These are phyloP conservation scores for Drosophila kurseongensis DNA, from an alignment of 1,140 invertebrate species.

Conservation along the genomic window DNA sequence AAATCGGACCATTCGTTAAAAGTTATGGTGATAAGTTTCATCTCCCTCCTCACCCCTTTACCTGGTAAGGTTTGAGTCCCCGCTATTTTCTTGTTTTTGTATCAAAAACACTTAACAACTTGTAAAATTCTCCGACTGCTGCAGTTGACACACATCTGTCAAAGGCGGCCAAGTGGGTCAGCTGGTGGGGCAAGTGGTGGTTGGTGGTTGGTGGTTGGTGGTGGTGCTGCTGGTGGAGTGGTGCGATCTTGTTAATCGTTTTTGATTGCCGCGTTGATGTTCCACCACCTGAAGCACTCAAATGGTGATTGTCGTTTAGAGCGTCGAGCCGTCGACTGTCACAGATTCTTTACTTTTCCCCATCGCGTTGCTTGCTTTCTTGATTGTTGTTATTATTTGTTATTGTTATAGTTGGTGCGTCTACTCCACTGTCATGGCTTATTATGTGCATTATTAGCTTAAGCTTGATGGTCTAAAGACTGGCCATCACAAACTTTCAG, in stretches of 20 bases:
- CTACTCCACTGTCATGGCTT: slow-evolving; percentile 40
- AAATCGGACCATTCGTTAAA: no score
- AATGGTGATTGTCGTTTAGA: slow-evolving; percentile 75
- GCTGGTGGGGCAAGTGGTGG: slow-evolving; percentile 30
- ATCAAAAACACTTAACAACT: slow-evolving; percentile 81
- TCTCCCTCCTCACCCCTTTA: no score
- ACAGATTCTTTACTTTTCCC: slow-evolving; percentile 41
- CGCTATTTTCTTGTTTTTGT: no score
- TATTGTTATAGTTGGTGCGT: slow-evolving; percentile 56
- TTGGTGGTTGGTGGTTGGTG: slow-evolving; percentile 16
- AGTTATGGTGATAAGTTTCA: no score
- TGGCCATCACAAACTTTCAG: slow-evolving; percentile 14
- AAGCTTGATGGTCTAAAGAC: slow-evolving; percentile 19
- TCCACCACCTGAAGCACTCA: slow-evolving; percentile 60
- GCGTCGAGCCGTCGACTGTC: slow-evolving; percentile 32
- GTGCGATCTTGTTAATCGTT: slow-evolving; percentile 79
- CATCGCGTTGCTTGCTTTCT: slow-evolving; percentile 20
- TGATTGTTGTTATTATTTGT: slow-evolving; percentile 49
- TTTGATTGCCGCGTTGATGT: slow-evolving; percentile 79
- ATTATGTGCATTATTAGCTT: slow-evolving; percentile 62
- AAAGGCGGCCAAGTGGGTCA: slow-evolving; percentile 67
- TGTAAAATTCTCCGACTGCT: slow-evolving; percentile 73
- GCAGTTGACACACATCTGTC: slow-evolving; percentile 80
- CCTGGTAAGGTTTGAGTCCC: no score
- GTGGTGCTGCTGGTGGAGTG: slow-evolving; percentile 28